Conservation (phyloP, 2,888 invertebrate genomes). For the Lucinisca nassula region DNA sequence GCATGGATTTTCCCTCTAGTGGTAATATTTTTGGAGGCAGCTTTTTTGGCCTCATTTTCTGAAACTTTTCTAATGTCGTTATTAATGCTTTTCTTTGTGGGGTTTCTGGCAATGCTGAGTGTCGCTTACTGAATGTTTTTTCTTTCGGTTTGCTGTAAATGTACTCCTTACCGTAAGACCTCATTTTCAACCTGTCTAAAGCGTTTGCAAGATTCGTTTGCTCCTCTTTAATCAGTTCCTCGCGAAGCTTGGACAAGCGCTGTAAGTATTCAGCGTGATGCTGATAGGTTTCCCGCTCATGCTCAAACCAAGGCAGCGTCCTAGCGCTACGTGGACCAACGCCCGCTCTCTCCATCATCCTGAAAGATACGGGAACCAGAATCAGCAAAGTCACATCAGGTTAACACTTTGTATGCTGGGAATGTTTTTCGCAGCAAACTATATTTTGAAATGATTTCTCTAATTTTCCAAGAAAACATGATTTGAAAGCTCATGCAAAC, state of each 20-base stretch:
- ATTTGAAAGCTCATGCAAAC: no score
- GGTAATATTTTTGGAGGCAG: slow-evolving; percentile 75
- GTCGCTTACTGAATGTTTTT: slow-evolving; percentile 59
- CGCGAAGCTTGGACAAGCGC: slow-evolving; percentile 77
- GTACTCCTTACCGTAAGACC: slow-evolving; percentile 69
- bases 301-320: slow-evolving; percentile 72
- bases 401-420: no score
- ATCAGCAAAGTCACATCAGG: no score
- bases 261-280: slow-evolving; percentile 80
- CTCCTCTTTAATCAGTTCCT: slow-evolving; percentile 80
- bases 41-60: slow-evolving; percentile 77
- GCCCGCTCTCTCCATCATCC: slow-evolving; percentile 78
- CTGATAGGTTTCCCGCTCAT: slow-evolving; percentile 66
- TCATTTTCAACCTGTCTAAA: slow-evolving; percentile 77
- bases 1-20: slow-evolving; percentile 78
- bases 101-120: slow-evolving; percentile 64
- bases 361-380: slow-evolving; percentile 49
- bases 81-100: slow-evolving; percentile 65
- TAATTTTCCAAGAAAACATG: no score
- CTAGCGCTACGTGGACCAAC: slow-evolving; percentile 68
- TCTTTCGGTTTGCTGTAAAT: slow-evolving; percentile 64
- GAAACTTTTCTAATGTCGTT: slow-evolving; percentile 79
- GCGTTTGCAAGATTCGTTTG: slow-evolving; percentile 79
- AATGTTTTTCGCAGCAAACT: no score
- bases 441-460: no score